phyloP scores from a whole-genome alignment of 2,888 invertebrate genomes.

The Dynastes maya region DNA sequence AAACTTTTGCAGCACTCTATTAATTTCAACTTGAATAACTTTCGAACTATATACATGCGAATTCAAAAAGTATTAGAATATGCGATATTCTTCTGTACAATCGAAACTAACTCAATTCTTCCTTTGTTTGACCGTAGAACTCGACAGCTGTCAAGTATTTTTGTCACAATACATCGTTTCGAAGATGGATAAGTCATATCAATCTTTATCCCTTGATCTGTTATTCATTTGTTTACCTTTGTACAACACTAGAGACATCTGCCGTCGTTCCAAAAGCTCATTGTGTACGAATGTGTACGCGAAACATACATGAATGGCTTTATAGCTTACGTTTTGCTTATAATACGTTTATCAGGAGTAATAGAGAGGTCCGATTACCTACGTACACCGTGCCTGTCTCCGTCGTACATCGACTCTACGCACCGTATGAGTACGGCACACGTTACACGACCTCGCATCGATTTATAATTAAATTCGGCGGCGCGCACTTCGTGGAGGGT shows the following conservation, averaged over 20 bases:
- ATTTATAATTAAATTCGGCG: constrained; percentile 59
- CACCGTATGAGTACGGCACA: constrained; percentile 66
- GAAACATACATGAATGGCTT: neutral
- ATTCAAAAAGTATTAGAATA: too few relatives aligned
- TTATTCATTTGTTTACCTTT: too few relatives aligned
- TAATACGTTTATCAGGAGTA: neutral
- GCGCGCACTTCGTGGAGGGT: constrained; percentile 52
- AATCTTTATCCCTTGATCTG: too few relatives aligned
- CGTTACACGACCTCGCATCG: constrained; percentile 45
- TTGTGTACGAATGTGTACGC: neutral
- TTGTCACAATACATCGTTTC: neutral
- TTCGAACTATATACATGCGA: too few relatives aligned
- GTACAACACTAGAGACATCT: neutral
- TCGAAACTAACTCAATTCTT: neutral
- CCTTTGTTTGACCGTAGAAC: neutral
- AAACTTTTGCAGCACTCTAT: too few relatives aligned
- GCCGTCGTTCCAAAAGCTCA: neutral
- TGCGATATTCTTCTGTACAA: neutral
- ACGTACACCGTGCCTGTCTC: neutral
- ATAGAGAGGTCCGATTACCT: constrained; percentile 4
- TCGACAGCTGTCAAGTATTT: neutral
- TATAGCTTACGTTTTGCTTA: neutral
- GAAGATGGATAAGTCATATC: too few relatives aligned
- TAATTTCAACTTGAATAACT: too few relatives aligned
- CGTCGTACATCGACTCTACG: constrained; percentile 57